Conservation (phyloP, 2,888 invertebrate genomes). For the Synergus gifuensis region DNA sequence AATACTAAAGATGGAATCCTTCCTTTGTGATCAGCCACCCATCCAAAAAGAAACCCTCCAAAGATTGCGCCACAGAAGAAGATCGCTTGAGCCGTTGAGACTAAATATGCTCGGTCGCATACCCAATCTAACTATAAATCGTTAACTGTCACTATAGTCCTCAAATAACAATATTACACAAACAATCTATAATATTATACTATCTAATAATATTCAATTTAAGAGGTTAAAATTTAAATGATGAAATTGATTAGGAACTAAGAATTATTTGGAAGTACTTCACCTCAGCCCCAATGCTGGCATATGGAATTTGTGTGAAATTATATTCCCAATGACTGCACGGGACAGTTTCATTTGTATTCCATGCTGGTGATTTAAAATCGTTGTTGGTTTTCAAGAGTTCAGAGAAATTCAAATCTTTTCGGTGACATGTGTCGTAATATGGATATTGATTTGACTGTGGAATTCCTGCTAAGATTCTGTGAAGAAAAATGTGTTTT, state of each 20-base stretch:
- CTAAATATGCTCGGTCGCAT: slow-evolving; percentile 78
- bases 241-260: neutral
- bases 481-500: slow-evolving; percentile 52
- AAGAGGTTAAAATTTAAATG: neutral
- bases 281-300: slow-evolving; percentile 81
- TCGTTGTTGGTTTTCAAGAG: slow-evolving; percentile 61
- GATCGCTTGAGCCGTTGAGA: slow-evolving; percentile 78
- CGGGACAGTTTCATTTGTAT: slow-evolving; percentile 61
- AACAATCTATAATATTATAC: neutral
- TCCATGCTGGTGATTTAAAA: slow-evolving; percentile 45
- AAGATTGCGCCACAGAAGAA: slow-evolving; percentile 80
- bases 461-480: slow-evolving; percentile 74
- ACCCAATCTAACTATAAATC: slow-evolving; percentile 80
- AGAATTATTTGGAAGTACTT: slow-evolving; percentile 55
- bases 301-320: slow-evolving; percentile 78
- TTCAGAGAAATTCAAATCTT: slow-evolving; percentile 75
- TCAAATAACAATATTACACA: neutral
- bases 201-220: neutral
- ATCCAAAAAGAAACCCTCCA: slow-evolving; percentile 79
- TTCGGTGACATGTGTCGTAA: slow-evolving; percentile 76
- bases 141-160: slow-evolving; percentile 54
- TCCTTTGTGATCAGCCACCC: slow-evolving; percentile 79
- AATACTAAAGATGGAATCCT: slow-evolving; percentile 79
- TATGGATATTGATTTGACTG: slow-evolving; percentile 65
- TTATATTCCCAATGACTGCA: slow-evolving; percentile 80